Evolutionary conservation across 2,797 vertebrate species (phyloP), one percentile per base, ranked within the genome.

Genomic region (Myiotriccus ornatus): DNA sequence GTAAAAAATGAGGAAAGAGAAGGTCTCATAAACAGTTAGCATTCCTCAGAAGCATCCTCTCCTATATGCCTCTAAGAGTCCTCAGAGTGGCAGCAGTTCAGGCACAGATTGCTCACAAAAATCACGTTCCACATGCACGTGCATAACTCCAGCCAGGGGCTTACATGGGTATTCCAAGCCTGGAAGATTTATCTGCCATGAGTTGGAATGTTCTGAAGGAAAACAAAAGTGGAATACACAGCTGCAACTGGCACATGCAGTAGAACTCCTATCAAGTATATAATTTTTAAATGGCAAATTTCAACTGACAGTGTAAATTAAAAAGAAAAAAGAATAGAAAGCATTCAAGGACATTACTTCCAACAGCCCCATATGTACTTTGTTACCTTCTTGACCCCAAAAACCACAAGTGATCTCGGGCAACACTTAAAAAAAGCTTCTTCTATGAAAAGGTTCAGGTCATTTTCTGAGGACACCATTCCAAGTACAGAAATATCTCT

Each of bases 91-190:
- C 77, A 82, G 65, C 3, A 6, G 47, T 63, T 95, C 80, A 93
- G 74, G 67, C 49, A 91, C 35, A 84, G 67, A 94, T 16, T 91
- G 63, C 86, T 95, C 77, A 86, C 35, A 88, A 90, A 87, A 91
- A 20, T 12, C 9, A 20, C 18, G 21, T 67, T 94, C 87, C 65
- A 82, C 3, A 1, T 83, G 37, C 70, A 80, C 7, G 27, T 44
- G 63, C 25, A 32, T 59, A 86, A 93, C 46, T 77, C 34, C 65
- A 84, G 77, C 28, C 77, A 90, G 39, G 5, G 57, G 8, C 8
- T 90, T 67, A 70, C 12, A 80, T 2, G 23, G 28, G 37, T 83
- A 87, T 95, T 91, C 64, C 70, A 94, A 62, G 35, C 28, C 25
- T 69, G 74, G 55, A 91, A 91, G 39, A 73, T 63, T 49, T 63